Conservation (phyloP, 2,797 vertebrate genomes). For the Microhierax caerulescens region DNA sequence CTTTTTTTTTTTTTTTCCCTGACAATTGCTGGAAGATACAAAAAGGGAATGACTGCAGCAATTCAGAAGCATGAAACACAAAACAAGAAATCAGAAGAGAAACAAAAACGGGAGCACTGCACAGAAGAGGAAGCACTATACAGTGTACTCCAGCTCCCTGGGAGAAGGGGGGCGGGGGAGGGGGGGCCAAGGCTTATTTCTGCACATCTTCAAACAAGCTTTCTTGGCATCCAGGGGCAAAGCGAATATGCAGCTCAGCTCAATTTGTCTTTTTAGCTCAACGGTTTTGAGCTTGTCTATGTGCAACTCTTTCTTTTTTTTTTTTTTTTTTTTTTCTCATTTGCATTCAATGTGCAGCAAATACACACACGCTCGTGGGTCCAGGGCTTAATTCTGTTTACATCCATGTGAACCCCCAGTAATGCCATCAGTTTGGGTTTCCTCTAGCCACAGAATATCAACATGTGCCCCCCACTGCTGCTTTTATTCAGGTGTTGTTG, state of each 20-base stretch:
- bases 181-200: neutral
- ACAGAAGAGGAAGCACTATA: neutral
- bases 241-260: neutral
- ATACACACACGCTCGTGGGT: fast-evolving
- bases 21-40: neutral
- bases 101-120: neutral
- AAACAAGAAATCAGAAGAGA: slow-evolving; percentile 3
- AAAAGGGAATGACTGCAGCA: neutral
- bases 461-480: neutral
- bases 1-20: neutral
- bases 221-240: neutral
- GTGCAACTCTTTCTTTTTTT: neutral
- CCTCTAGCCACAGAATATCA: neutral
- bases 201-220: slow-evolving; percentile 9
- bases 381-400: neutral
- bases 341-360: neutral
- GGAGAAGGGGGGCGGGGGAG: neutral
- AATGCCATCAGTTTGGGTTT: neutral
- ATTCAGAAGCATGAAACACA: neutral
- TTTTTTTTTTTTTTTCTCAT: neutral
- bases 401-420: neutral
- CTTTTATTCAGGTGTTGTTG: neutral
- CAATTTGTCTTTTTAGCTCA: neutral
- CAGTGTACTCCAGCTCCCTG: neutral
- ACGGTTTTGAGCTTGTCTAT: neutral